phyloP scores from a whole-genome alignment of 2,113 vertebrate genomes.

The Erinaceus europaeus region DNA sequence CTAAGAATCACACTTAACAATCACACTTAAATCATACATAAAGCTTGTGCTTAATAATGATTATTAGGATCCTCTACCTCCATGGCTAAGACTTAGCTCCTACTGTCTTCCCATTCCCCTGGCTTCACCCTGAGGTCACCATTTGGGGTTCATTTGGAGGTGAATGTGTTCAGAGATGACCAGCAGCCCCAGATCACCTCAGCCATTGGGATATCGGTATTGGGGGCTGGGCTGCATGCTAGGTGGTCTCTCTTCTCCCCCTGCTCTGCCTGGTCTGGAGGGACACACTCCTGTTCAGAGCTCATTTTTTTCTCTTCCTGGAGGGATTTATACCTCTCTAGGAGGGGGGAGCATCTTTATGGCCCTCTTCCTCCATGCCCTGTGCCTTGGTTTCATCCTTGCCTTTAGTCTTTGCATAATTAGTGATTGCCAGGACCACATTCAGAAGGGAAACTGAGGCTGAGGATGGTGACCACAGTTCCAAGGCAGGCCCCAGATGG shows the following conservation, averaged over 20 bases:
- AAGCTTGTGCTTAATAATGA: too few relatives aligned
- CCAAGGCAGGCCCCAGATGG: background rate
- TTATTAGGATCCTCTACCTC: too few relatives aligned
- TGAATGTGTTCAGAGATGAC: background rate
- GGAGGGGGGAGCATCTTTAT: fast-evolving
- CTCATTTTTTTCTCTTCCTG: background rate
- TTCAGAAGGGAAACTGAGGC: background rate
- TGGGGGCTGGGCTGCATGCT: too few relatives aligned
- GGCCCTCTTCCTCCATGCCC: too few relatives aligned
- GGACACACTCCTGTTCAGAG: too few relatives aligned
- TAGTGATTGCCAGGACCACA: background rate
- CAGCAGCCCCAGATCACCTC: background rate
- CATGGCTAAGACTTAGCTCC: too few relatives aligned
- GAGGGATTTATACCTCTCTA: background rate
- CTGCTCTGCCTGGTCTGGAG: too few relatives aligned
- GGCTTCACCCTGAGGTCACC: too few relatives aligned
- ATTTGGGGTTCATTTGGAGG: too few relatives aligned
- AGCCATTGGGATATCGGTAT: background rate
- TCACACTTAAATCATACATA: too few relatives aligned
- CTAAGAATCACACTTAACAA: too few relatives aligned
- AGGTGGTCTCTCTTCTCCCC: background rate
- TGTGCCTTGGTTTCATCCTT: background rate
- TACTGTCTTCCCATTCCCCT: too few relatives aligned
- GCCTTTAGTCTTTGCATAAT: background rate
- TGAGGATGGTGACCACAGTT: background rate